A percentile compares a stretch with the other conserved stretches of the same genome.
Evolutionary conservation across 1,140 invertebrate genomes (phyloP).

Genomic region (Euborellia annulipes): DNA sequence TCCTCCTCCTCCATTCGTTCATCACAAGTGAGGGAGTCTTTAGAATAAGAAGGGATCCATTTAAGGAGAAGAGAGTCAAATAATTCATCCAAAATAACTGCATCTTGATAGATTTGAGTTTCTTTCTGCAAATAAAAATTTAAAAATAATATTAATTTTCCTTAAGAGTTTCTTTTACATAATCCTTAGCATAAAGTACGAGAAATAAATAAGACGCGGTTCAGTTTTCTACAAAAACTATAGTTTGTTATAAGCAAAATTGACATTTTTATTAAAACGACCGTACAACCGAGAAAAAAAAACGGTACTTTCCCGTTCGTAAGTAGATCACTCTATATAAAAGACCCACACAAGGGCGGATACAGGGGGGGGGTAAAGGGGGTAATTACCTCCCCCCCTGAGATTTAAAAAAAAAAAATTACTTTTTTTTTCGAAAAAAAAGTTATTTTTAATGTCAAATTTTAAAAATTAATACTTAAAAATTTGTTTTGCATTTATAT

Average conservation of each 20-base stretch:
- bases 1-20: too few species aligned
- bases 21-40: too few species aligned
- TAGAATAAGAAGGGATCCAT: constrained; percentile 60
- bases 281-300: constrained; percentile 1
- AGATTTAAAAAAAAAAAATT: too few species aligned
- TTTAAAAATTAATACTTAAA: too few species aligned
- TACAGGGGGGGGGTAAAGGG: too few species aligned
- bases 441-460: too few species aligned
- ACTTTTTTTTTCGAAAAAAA: too few species aligned
- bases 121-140: constrained; percentile 42
- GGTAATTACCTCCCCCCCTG: too few species aligned
- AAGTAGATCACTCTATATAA: too few species aligned
- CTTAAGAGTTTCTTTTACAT: constrained; percentile 4
- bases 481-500: too few species aligned
- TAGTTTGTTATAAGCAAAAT: background rate
- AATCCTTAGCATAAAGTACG: constrained; percentile 1
- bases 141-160: constrained; percentile 3
- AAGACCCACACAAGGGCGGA: too few species aligned
- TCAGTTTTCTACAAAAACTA: constrained; percentile 2
- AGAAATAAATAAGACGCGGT: constrained; percentile 5
- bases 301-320: background rate
- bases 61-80: constrained; percentile 68
- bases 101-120: constrained; percentile 67
- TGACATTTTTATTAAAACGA: background rate
- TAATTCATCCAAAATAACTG: constrained; percentile 68